These are phyloP conservation scores for Sterna hirundo DNA, from an alignment of 2,113 vertebrate genomes.

Conservation along the genomic window DNA sequence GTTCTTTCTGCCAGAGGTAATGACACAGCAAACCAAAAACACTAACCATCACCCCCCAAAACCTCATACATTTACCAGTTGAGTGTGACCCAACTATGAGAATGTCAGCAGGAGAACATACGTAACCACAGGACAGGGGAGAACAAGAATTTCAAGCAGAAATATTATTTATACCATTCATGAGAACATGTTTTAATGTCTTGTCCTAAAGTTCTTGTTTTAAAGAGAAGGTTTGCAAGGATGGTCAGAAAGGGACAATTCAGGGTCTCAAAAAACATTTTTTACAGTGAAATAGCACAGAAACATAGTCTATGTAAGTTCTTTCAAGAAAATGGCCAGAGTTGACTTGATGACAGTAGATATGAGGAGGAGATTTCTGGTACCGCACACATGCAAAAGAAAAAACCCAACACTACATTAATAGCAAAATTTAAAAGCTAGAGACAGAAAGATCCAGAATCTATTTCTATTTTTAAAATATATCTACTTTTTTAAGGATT, in stretches of 20 bases:
- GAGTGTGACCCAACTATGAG: neutral
- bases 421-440: neutral
- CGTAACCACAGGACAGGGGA: neutral
- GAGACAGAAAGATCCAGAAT: neutral
- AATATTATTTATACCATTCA: neutral
- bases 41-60: neutral
- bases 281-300: neutral
- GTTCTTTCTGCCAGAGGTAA: neutral
- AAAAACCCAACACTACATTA: neutral
- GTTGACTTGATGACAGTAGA: neutral
- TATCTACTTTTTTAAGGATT: neutral
- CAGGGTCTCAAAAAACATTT: neutral
- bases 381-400: neutral
- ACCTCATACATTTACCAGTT: neutral
- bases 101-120: neutral
- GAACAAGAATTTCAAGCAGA: neutral
- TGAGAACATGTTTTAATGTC: neutral
- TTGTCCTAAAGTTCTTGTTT: neutral
- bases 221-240: neutral
- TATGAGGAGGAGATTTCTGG: neutral
- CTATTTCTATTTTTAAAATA: neutral
- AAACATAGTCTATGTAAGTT: neutral
- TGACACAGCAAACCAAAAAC: neutral
- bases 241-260: neutral
- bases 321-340: neutral